Evolutionary conservation across 2,113 vertebrate species (phyloP), one percentile per base, ranked within the genome.

Genomic region (Gambusia affinis): DNA sequence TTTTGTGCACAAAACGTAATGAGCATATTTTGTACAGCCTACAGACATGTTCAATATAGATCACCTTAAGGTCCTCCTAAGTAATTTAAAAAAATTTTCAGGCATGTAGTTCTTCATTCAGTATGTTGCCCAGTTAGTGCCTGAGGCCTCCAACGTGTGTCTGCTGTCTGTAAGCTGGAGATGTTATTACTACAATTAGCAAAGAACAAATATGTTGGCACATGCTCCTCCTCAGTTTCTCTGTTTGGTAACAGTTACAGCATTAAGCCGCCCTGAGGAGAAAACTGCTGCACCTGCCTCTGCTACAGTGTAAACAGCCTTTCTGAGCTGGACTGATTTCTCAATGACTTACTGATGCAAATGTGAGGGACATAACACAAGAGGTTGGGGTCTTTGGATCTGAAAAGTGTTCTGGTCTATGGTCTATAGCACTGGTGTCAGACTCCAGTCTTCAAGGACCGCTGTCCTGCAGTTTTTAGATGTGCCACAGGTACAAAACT

Each of bases 261-360:
- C 68, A 80, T 39, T 72, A n/a, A 75, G 70, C 63, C 71, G 78
- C 72, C 84, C 85, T 8, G 65, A 79, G 85, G 80, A 70, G 69
- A 67, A 79, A 85, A 75, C 31, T n/a, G 73, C 80, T 70, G 78
- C 90, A 92, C 92, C 92, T 94, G 93, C 88, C 78, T 66, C 67
- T 81, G 81, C 89, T 67, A 75, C n/a, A 82, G 60, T 77, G 75
- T 84, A 90, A 92, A 92, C 89, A 91, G 63, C 37, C 35, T 31
- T 67, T 61, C 57, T 42, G 61, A 66, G 70, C 19, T 67, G 37
- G 37, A 72, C 67, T 62, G 24, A 81, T 78, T 80, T 74, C 28
- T 42, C 39, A 17, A 47, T 64, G 69, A 76, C 79, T 78, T 42
- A 31, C 67, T 61, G 66, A 85, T 76, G 74, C 44, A 90, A 80